Percentiles rank a stretch among this genome's conserved stretches.
Conservation (phyloP, 2,888 invertebrate genomes). For the Caenorhabditis zanzibari region DNA sequence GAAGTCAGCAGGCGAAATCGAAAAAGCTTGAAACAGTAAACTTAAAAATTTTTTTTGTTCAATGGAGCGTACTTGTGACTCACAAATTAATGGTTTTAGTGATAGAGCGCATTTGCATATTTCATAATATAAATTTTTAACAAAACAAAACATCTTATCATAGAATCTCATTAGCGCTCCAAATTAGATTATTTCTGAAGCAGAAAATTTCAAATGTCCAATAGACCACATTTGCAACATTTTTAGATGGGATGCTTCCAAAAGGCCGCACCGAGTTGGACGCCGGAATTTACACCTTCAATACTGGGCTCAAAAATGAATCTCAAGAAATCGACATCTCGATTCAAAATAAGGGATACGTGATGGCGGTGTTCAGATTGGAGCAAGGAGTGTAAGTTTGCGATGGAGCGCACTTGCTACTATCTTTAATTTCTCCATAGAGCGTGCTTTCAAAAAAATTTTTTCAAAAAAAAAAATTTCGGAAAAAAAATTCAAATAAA, state of each 20-base stretch:
- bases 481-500: too few relatives aligned
- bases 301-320: conserved; percentile 57
- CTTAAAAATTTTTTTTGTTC: too few relatives aligned
- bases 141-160: too few relatives aligned
- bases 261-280: conserved; percentile 66
- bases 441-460: conserved; percentile 41
- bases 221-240: neutral
- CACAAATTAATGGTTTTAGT: too few relatives aligned
- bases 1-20: too few relatives aligned
- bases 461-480: too few relatives aligned
- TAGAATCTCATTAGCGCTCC: too few relatives aligned
- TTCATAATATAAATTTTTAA: neutral
- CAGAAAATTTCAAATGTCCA: neutral
- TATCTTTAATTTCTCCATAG: neutral
- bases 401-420: neutral
- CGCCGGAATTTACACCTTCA: conserved; percentile 67
- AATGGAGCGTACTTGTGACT: too few relatives aligned
- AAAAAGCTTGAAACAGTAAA: too few relatives aligned
- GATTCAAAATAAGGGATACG: conserved; percentile 71
- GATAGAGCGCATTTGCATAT: neutral
- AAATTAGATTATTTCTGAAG: too few relatives aligned
- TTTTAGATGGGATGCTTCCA: conserved; percentile 56
- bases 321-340: conserved; percentile 61
- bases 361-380: conserved; percentile 72
- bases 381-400: conserved; percentile 57